Evolutionary conservation across 2,113 vertebrate genomes (phyloP).

Genomic region (Astur gentilis): DNA sequence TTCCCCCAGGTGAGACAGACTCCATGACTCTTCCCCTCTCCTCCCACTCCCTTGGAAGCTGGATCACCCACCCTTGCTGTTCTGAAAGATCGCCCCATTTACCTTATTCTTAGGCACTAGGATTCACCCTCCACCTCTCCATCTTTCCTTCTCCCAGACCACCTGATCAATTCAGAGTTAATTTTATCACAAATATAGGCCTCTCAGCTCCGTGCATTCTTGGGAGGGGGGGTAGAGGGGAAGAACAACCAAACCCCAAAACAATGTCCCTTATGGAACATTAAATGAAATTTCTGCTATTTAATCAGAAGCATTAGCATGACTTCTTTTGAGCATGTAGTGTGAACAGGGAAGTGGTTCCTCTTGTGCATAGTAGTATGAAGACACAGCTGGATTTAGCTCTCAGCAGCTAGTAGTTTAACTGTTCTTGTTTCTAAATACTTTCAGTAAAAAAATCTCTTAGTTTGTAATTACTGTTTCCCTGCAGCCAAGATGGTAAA

Average conservation of each 20-base stretch:
- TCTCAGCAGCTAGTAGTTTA: not conserved
- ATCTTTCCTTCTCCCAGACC: too few species aligned
- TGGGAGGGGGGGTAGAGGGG: too few species aligned
- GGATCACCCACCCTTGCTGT: too few species aligned
- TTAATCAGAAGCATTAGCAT: not conserved
- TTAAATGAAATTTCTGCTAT: not conserved
- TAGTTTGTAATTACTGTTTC: not conserved
- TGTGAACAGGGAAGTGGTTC: not conserved
- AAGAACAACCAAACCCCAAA: not conserved
- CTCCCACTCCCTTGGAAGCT: too few species aligned
- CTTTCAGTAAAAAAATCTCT: not conserved
- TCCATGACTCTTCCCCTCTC: too few species aligned
- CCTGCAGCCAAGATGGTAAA: not conserved
- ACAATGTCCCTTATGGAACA: not conserved
- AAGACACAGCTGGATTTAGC: not conserved
- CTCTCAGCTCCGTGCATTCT: too few species aligned
- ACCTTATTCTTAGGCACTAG: too few species aligned
- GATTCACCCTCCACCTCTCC: too few species aligned
- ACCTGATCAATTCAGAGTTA: too few species aligned
- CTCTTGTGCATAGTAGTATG: not conserved
- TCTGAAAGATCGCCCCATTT: too few species aligned
- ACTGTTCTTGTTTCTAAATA: not conserved
- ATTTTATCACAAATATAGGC: too few species aligned
- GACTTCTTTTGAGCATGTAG: not conserved
- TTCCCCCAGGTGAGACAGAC: too few species aligned